A percentile compares a stretch with the other conserved stretches of the same genome.
These are phyloP conservation scores for Heterodera schachtii DNA, from an alignment of 1,140 invertebrate genomes.

Conservation along the genomic window DNA sequence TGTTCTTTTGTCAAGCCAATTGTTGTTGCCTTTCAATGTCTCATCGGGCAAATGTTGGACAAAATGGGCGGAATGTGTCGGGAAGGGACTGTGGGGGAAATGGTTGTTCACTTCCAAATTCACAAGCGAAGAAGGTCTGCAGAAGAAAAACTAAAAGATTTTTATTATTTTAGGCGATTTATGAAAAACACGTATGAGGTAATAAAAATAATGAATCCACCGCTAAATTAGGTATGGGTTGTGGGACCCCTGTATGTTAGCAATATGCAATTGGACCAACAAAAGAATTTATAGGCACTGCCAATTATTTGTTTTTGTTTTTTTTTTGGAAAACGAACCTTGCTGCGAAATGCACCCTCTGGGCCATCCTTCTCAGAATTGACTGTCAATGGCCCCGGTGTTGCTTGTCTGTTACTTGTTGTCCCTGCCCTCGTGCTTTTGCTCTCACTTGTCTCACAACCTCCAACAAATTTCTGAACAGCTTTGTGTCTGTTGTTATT, in stretches of 20 bases:
- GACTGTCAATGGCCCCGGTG: constrained; percentile 1
- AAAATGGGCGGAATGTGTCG: background rate
- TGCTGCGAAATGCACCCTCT: background rate
- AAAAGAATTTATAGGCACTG: no score
- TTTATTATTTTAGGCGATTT: no score
- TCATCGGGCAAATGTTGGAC: background rate
- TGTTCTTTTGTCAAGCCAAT: background rate
- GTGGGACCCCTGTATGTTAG: no score
- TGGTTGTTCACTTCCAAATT: background rate
- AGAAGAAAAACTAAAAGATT: background rate
- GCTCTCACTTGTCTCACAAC: background rate
- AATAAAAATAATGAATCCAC: no score
- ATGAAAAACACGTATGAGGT: no score
- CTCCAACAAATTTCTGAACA: background rate
- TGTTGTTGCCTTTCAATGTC: background rate
- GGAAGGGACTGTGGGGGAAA: background rate
- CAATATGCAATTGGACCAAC: no score
- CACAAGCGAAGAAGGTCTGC: background rate
- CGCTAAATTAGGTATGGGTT: no score
- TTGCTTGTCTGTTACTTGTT: background rate
- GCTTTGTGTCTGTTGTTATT: background rate
- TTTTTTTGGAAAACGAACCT: background rate
- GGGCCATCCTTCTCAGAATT: background rate
- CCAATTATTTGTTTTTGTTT: no score
- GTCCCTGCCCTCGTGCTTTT: background rate